A percentile compares a stretch with the other conserved stretches of the same genome.
These are phyloP conservation scores for Columba livia DNA, from an alignment of 2,113 vertebrate species.

Conservation along the genomic window DNA sequence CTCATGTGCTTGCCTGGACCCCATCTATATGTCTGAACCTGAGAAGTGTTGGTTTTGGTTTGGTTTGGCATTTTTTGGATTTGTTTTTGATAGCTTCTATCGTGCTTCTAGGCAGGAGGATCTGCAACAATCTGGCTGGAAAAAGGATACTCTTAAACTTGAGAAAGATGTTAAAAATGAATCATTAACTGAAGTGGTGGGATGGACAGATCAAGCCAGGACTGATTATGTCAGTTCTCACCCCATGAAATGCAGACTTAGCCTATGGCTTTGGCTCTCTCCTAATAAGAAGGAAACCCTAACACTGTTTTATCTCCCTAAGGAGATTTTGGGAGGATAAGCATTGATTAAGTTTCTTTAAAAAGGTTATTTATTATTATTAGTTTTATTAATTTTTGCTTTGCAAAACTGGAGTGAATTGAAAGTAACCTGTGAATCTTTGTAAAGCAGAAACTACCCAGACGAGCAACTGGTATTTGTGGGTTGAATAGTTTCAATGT, in stretches of 20 bases:
- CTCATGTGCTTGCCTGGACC: background rate
- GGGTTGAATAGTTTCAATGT: background rate
- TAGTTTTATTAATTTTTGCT: background rate
- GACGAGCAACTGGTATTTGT: background rate
- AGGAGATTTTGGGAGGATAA: background rate
- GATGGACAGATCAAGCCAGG: background rate
- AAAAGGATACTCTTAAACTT: background rate
- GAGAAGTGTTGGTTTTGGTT: background rate
- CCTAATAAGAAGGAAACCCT: background rate
- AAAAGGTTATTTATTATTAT: background rate
- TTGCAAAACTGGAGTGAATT: background rate
- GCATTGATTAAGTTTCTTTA: background rate
- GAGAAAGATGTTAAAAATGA: background rate
- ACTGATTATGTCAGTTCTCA: background rate
- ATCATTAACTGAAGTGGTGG: background rate
- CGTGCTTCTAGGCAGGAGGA: background rate
- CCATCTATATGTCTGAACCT: background rate
- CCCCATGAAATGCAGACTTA: background rate
- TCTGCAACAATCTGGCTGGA: background rate
- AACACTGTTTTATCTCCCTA: background rate
- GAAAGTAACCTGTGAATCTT: background rate
- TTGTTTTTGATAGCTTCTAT: background rate
- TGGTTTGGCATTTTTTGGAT: background rate
- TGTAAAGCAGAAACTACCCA: background rate
- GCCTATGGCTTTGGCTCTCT: background rate